Evolutionary conservation across 2,113 vertebrate genomes (phyloP).

Genomic region (Xenus cinereus): DNA sequence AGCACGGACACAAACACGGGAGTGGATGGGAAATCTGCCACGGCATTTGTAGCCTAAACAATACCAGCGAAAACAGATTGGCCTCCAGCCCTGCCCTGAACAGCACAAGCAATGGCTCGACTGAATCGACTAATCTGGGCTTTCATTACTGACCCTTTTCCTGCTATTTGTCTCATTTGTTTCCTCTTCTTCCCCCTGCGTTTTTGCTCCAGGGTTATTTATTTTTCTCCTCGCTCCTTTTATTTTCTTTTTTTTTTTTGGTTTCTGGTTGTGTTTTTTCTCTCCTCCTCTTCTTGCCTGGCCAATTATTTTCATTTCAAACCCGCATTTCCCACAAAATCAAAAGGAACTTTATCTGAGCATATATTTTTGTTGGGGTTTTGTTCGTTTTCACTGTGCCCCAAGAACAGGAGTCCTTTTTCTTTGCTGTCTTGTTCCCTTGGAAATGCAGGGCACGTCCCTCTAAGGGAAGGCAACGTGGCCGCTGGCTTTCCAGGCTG

Average conservation of each 20-base stretch:
- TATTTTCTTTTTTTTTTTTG: neutral
- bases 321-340: conserved; percentile 2
- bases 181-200: neutral
- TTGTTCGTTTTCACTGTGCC: neutral
- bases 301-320: neutral
- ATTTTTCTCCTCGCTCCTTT: conserved; percentile 11
- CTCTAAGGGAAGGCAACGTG: neutral
- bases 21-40: conserved; percentile 37
- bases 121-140: conserved; percentile 22
- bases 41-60: conserved; percentile 12
- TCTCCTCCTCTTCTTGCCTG: neutral
- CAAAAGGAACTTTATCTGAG: neutral
- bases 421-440: neutral
- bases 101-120: conserved; percentile 11
- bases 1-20: neutral
- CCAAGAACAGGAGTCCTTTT: neutral
- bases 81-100: neutral
- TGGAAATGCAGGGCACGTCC: neutral
- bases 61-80: conserved; percentile 17
- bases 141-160: conserved; percentile 50
- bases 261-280: too few relatives aligned
- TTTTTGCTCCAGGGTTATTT: conserved; percentile 28
- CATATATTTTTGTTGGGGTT: neutral
- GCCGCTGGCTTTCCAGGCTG: neutral
- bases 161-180: conserved; percentile 50